A percentile compares a stretch with the other conserved stretches of the same genome.
Conservation (phyloP, 2,888 invertebrate species). For the Tiliacea aurago region DNA sequence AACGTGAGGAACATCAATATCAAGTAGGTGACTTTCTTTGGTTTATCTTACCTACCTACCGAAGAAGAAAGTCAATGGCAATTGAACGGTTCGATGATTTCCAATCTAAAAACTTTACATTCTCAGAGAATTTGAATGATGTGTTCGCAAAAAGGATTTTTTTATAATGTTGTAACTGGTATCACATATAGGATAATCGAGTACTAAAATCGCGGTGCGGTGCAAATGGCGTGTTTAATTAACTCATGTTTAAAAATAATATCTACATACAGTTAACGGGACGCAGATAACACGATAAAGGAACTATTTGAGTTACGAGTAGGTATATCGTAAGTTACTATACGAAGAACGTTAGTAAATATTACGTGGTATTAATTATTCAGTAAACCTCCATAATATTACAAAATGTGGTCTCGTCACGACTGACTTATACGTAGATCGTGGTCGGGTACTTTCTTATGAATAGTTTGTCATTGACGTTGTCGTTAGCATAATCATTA, state of each 20-base stretch:
- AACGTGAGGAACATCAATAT: neutral
- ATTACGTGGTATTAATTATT: neutral
- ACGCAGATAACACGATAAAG: neutral
- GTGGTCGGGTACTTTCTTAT: slow-evolving; percentile 7
- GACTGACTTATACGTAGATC: neutral
- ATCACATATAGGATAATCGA: neutral
- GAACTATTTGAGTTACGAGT: slow-evolving; percentile 4
- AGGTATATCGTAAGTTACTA: slow-evolving; percentile 5
- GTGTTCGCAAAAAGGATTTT: slow-evolving; percentile 14
- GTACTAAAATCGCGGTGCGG: neutral
- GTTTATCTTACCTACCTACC: too few species aligned
- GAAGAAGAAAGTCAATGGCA: neutral
- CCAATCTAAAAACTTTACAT: neutral
- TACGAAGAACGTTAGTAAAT: slow-evolving; percentile 9
- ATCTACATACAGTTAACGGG: neutral
- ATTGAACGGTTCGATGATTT: neutral
- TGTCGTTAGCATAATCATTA: slow-evolving; percentile 32
- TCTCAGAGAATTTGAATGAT: slow-evolving; percentile 5
- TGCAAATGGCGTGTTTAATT: neutral
- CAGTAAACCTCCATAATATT: slow-evolving; percentile 13
- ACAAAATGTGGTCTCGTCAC: neutral
- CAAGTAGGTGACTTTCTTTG: neutral
- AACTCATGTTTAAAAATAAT: slow-evolving; percentile 19
- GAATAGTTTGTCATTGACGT: slow-evolving; percentile 14
- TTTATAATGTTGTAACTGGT: neutral